Evolutionary conservation across 2,888 invertebrate species (phyloP).

Genomic region (Sminthurides aquaticus): DNA sequence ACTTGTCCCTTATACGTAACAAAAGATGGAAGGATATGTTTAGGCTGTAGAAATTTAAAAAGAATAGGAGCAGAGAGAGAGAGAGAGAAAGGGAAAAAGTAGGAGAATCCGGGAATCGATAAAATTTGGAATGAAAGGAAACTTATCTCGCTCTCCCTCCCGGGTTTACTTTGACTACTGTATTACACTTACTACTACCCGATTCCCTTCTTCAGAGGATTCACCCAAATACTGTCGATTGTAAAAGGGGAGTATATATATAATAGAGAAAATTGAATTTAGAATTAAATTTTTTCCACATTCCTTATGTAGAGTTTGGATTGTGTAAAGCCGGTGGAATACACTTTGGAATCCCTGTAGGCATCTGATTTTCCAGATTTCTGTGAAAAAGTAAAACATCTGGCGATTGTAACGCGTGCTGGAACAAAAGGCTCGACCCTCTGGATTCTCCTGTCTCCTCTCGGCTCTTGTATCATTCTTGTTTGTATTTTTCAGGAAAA

Average conservation of each 20-base stretch:
- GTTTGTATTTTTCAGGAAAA: background rate
- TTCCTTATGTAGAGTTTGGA: background rate
- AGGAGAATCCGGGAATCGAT: too few relatives aligned
- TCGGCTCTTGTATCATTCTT: background rate
- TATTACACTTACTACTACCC: too few relatives aligned
- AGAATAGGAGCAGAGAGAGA: too few relatives aligned
- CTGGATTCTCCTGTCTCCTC: background rate
- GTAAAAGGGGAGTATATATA: background rate
- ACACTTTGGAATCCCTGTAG: background rate
- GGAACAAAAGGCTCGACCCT: background rate
- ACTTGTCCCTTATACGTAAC: too few relatives aligned
- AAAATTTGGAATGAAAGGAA: too few relatives aligned
- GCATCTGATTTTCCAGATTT: slow-evolving; percentile 44
- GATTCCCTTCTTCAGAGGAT: too few relatives aligned
- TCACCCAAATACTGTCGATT: background rate
- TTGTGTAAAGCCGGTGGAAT: background rate
- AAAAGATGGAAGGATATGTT: too few relatives aligned
- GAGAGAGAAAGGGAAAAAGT: too few relatives aligned
- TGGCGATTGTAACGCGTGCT: slow-evolving; percentile 34
- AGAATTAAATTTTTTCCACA: background rate
- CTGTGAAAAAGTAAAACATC: slow-evolving; percentile 44
- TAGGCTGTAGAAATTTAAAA: too few relatives aligned
- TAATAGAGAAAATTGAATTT: background rate
- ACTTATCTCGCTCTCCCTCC: too few relatives aligned
- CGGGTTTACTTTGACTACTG: too few relatives aligned